Evolutionary conservation across 2,113 vertebrate species (phyloP).

Genomic region (Zapus hudsonius): DNA sequence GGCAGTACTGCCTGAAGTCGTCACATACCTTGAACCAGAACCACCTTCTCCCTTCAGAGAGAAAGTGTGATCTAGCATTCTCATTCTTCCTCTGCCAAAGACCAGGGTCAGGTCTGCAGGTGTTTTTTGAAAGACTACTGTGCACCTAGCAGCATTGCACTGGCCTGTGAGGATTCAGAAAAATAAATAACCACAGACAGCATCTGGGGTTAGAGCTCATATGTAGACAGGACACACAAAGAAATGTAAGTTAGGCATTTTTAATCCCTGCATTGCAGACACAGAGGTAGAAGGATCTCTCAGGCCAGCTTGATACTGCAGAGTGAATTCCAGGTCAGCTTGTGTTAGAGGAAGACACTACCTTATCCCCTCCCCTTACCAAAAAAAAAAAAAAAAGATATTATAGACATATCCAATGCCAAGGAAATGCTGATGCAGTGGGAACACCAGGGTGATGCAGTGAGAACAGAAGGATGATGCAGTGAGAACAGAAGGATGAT

Average conservation of each 20-base stretch:
- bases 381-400: too few relatives aligned
- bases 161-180: neutral
- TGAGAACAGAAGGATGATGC: too few relatives aligned
- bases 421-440: neutral
- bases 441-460: conserved; percentile 26
- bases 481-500: too few relatives aligned
- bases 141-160: neutral
- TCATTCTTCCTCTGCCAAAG: neutral
- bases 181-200: conserved; percentile 19
- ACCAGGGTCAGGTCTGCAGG: neutral
- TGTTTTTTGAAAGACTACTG: neutral
- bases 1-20: neutral
- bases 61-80: neutral
- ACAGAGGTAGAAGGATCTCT: too few relatives aligned
- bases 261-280: too few relatives aligned
- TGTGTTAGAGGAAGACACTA: conserved; percentile 5
- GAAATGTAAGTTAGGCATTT: neutral
- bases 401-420: too few relatives aligned
- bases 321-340: too few relatives aligned
- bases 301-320: too few relatives aligned
- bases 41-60: neutral
- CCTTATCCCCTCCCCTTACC: too few relatives aligned
- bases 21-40: neutral
- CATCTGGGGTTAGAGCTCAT: neutral
- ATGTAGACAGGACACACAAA: neutral